A percentile compares a stretch with the other conserved stretches of the same genome.
These are phyloP conservation scores for Paratrypauchen microcephalus DNA, from an alignment of 2,797 vertebrate species.

Conservation along the genomic window DNA sequence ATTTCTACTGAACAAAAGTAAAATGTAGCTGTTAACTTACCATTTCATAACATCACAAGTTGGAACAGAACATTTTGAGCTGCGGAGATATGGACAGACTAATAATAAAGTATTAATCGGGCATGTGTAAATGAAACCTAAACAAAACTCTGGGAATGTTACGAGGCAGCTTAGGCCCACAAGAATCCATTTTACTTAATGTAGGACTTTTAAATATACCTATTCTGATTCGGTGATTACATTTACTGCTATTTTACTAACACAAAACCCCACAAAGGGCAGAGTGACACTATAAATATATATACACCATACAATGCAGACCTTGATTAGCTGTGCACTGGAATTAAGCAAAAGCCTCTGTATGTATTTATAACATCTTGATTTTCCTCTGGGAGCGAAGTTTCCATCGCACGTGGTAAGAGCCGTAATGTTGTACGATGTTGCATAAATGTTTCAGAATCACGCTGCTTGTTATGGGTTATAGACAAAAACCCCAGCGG, in stretches of 20 bases:
- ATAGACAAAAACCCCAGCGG: constrained; percentile 45
- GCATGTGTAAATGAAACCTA: too few relatives aligned
- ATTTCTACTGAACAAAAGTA: too few relatives aligned
- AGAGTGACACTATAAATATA: not conserved
- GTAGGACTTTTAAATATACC: too few relatives aligned
- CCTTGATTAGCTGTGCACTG: not conserved
- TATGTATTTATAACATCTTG: constrained; percentile 31
- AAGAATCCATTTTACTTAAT: too few relatives aligned
- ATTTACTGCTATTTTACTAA: too few relatives aligned
- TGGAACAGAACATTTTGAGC: too few relatives aligned
- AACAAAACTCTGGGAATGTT: too few relatives aligned
- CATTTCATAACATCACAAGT: too few relatives aligned
- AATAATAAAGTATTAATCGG: too few relatives aligned
- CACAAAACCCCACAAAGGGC: not conserved
- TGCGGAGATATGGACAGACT: too few relatives aligned
- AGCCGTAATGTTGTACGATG: constrained; percentile 51
- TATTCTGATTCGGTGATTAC: not conserved
- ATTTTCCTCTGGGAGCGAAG: constrained; percentile 46
- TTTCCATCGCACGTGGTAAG: constrained; percentile 51
- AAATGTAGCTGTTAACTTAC: too few relatives aligned
- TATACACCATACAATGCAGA: not conserved
- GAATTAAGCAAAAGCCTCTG: constrained; percentile 12
- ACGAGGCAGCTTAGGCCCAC: too few relatives aligned
- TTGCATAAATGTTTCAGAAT: constrained; percentile 71
- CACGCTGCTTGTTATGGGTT: constrained; percentile 50